Percentiles rank a stretch among this genome's conserved stretches.
Evolutionary conservation across 2,113 vertebrate genomes (phyloP).

Genomic region (Fulica atra): DNA sequence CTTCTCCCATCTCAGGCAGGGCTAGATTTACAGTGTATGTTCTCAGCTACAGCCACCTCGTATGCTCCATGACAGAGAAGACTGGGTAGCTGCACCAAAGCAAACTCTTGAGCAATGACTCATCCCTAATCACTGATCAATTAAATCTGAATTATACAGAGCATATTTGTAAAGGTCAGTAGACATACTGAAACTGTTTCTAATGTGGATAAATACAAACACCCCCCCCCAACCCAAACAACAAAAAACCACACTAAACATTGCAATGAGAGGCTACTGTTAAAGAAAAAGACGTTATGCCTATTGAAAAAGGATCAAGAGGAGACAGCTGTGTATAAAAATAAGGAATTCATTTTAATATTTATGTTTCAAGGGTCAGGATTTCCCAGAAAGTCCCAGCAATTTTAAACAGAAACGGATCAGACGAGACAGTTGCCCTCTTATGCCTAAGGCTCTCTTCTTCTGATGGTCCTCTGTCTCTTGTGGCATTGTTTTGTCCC

Average conservation of each 20-base stretch:
- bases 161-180: not conserved
- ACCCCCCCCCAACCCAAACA: no score
- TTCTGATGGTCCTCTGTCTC: not conserved
- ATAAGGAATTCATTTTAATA: not conserved
- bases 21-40: not conserved
- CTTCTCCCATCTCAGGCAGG: not conserved
- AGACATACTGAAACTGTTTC: not conserved
- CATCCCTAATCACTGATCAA: not conserved
- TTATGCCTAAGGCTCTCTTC: not conserved
- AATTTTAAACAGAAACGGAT: not conserved
- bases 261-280: not conserved
- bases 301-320: not conserved
- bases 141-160: not conserved
- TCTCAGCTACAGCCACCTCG: not conserved
- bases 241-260: not conserved
- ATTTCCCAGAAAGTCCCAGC: not conserved
- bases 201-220: not conserved
- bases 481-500: not conserved
- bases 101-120: not conserved
- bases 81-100: not conserved
- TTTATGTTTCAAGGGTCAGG: not conserved
- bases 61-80: not conserved
- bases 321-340: not conserved
- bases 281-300: not conserved
- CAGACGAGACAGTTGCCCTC: not conserved